Evolutionary conservation across 2,797 vertebrate genomes (phyloP), one percentile per base, ranked within the genome.

Genomic region (Ceryle rudis): DNA sequence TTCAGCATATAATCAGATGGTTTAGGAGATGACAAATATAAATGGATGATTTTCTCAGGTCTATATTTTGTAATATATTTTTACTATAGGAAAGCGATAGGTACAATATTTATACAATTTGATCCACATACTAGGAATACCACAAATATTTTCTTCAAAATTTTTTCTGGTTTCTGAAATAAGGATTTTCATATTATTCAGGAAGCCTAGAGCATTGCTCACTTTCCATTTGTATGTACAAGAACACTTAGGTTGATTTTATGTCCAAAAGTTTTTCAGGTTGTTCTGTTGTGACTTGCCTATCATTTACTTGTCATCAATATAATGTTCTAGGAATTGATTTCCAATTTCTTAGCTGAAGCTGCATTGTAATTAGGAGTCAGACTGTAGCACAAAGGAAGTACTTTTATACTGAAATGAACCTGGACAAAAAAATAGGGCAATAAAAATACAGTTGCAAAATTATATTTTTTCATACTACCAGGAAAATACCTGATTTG

Each of bases 281-380:
- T 79, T 91, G 29, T 39, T 81, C 37, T 71, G 37, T 70, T 86
- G 23, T 47, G 64, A 86, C 60, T 60, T 66, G 17, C 14, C 14
- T 90, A 55, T 91, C 29, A 81, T 93, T 88, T 93, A 51, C 83
- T 83, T 85, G 70, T 67, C 67, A 87, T 77, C 52, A 79, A 87
- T 93, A 91, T 65, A 77, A 80, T 65, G n/a, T 79, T 87, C 93
- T 83, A 91, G 58, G 35, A 82, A 91, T 91, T 72, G 58, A 84
- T 97, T 95, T 95, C 64, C 74, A 90, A 29, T 95, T 79, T 81
- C 51, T 86, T 62, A 83, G 65, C 35, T 83, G 60, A 86, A 81
- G 31, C 31, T 85, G 31, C 42, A 49, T 47, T 66, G 69, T 60
- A 89, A 90, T 75, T 84, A 80, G 35, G 19, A 94, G 39, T 69